A percentile compares a stretch with the other conserved stretches of the same genome.
These are phyloP conservation scores for Brachyrhaphis roseni DNA, from an alignment of 2,797 vertebrate genomes.

Conservation along the genomic window DNA sequence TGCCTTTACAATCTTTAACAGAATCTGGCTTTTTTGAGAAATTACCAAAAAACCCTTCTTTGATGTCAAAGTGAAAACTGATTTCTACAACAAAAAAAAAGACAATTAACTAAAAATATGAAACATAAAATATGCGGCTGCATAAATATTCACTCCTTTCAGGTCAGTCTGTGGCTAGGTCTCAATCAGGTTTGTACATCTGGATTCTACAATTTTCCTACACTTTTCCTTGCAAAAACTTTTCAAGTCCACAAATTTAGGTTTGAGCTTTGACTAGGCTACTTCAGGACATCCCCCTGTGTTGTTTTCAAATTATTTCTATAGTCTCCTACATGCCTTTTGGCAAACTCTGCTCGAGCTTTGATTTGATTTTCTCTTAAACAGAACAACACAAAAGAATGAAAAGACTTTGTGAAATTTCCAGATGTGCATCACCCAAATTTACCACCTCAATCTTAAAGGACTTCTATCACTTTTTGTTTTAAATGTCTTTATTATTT, in stretches of 20 bases:
- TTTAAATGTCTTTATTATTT: neutral
- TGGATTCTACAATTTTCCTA: too few species aligned
- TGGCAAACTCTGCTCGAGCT: neutral
- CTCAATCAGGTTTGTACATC: too few species aligned
- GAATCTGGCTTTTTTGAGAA: neutral
- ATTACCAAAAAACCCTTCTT: neutral
- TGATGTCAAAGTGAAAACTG: neutral
- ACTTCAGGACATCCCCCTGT: neutral
- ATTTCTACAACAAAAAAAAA: neutral
- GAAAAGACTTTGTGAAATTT: neutral
- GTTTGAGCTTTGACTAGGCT: neutral
- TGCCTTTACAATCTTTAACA: neutral
- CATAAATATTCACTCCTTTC: neutral
- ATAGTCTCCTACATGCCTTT: neutral
- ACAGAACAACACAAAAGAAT: neutral
- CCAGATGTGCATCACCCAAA: neutral
- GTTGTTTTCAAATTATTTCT: neutral
- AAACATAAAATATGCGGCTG: neutral
- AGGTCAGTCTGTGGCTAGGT: neutral
- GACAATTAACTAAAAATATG: neutral
- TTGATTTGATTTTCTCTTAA: neutral
- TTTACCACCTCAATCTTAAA: neutral
- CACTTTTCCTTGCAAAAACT: neutral
- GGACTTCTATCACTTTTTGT: neutral
- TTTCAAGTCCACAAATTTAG: too few species aligned